These are phyloP conservation scores for Pygocentrus nattereri DNA, from an alignment of 2,797 vertebrate genomes.

Conservation along the genomic window DNA sequence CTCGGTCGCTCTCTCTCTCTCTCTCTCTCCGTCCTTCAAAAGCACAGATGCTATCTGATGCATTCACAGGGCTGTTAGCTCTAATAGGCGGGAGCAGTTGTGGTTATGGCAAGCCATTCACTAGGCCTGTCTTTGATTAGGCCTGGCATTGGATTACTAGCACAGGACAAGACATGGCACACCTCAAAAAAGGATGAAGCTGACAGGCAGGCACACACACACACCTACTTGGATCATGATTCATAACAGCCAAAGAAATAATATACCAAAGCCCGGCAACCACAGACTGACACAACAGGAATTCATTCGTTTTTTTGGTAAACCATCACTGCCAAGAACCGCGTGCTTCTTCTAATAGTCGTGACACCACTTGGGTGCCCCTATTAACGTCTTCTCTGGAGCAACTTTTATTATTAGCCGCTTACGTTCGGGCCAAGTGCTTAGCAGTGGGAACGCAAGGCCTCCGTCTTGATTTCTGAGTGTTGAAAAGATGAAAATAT, in stretches of 20 bases:
- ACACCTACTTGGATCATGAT: conserved; percentile 52
- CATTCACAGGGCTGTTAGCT: conserved; percentile 83
- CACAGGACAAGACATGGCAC: conserved; percentile 71
- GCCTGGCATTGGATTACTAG: conserved; percentile 74
- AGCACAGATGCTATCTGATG: conserved; percentile 81
- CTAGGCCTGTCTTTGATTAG: conserved; percentile 68
- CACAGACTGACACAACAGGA: conserved; percentile 57
- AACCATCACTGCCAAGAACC: conserved; percentile 67
- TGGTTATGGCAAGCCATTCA: conserved; percentile 78
- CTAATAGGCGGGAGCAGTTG: conserved; percentile 81
- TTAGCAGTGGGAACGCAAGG: too few relatives aligned
- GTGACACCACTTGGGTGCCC: conserved; percentile 48
- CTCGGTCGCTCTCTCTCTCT: conserved; percentile 50
- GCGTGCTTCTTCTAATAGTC: conserved; percentile 57
- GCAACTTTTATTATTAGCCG: background rate
- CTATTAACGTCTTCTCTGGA: background rate
- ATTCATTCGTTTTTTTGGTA: conserved; percentile 49
- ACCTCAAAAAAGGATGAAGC: conserved; percentile 64
- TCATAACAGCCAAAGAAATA: conserved; percentile 57
- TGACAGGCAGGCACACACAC: conserved; percentile 10
- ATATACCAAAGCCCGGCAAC: conserved; percentile 75
- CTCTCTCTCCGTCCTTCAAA: conserved; percentile 71
- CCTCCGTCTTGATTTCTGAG: too few relatives aligned
- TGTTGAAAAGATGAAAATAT: too few relatives aligned
- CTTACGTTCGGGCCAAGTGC: background rate